Evolutionary conservation across 2,888 invertebrate genomes (phyloP).

Genomic region (Germaria angustata): DNA sequence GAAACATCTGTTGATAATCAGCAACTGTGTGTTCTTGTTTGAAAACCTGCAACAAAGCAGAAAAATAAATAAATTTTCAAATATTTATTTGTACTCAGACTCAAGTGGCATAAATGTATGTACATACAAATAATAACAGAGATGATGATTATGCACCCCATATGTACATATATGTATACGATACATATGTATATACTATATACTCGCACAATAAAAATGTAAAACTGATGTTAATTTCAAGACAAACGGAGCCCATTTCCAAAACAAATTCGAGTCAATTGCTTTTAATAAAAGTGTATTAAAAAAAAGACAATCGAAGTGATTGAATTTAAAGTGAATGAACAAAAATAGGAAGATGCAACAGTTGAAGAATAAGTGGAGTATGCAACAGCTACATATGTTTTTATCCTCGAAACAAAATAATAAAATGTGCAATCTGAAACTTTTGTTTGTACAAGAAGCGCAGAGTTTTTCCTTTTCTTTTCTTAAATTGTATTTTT

Average conservation of each 20-base stretch:
- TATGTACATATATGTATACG: neutral
- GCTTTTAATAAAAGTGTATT: constrained; percentile 14
- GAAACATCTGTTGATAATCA: constrained; percentile 69
- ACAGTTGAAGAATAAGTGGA: constrained; percentile 33
- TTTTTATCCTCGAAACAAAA: constrained; percentile 39
- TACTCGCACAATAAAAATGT: neutral
- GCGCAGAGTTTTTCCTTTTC: constrained; percentile 18
- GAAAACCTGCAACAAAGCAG: constrained; percentile 38
- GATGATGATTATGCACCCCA: constrained; percentile 42
- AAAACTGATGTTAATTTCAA: constrained; percentile 14
- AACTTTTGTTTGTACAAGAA: constrained; percentile 41
- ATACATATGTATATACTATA: neutral
- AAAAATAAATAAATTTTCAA: constrained; percentile 37
- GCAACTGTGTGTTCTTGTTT: constrained; percentile 38
- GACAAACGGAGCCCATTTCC: neutral
- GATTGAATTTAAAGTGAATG: constrained; percentile 54
- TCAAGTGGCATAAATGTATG: constrained; percentile 52
- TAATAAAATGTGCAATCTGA: constrained; percentile 39
- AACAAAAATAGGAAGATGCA: constrained; percentile 26
- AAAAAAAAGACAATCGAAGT: constrained; percentile 54
- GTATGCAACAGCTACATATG: constrained; percentile 43
- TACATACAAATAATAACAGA: constrained; percentile 1
- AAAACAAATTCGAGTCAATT: constrained; percentile 52
- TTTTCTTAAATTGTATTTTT: neutral
- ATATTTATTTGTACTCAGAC: constrained; percentile 39